These are phyloP conservation scores for Acestrorhynchus altus DNA, from an alignment of 2,797 vertebrate genomes.

Conservation along the genomic window DNA sequence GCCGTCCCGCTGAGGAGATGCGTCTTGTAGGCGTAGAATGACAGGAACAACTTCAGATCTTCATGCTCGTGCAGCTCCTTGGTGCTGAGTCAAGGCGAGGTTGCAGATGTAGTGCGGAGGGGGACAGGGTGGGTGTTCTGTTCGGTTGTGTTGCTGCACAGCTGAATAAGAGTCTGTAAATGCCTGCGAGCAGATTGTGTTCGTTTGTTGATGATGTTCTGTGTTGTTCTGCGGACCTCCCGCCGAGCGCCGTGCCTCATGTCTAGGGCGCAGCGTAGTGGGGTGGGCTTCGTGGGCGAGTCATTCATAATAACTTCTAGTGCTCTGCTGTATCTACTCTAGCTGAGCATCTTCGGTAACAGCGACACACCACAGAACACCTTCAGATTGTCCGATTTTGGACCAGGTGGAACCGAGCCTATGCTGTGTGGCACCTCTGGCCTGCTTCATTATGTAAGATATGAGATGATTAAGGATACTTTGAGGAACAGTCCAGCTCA, in stretches of 20 bases:
- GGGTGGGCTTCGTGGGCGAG: background rate
- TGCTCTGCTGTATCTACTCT: too few relatives aligned
- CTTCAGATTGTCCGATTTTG: too few relatives aligned
- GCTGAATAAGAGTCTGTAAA: background rate
- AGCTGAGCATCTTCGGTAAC: background rate
- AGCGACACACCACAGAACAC: too few relatives aligned
- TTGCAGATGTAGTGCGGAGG: background rate
- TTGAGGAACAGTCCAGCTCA: too few relatives aligned
- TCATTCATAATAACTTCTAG: background rate
- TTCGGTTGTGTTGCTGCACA: background rate
- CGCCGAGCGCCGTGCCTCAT: background rate
- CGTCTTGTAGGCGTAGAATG: background rate
- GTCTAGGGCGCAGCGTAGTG: background rate
- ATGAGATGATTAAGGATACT: too few relatives aligned
- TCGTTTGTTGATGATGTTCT: background rate
- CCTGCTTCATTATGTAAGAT: too few relatives aligned
- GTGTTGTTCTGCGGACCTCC: background rate
- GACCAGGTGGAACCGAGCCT: too few relatives aligned
- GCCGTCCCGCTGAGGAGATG: background rate
- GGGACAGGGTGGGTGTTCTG: background rate
- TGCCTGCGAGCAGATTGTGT: background rate
- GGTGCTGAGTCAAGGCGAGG: background rate
- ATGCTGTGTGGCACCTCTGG: too few relatives aligned
- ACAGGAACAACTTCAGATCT: slow-evolving; percentile 8
- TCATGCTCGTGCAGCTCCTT: background rate